phyloP scores from a whole-genome alignment of 2,113 vertebrate genomes.

The Nerophis ophidion region DNA sequence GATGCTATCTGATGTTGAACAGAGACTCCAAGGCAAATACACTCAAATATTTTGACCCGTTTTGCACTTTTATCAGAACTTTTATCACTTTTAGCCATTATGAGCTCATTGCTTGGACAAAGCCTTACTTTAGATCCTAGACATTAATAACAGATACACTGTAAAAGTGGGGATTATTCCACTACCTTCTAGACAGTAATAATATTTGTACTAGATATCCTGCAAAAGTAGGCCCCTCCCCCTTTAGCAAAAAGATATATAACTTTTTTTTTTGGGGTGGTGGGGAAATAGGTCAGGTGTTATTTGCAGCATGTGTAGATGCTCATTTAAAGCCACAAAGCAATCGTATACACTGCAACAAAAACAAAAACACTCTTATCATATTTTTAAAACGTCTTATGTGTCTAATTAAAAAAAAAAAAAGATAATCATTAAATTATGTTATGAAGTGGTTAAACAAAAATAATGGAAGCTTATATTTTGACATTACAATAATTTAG shows the following conservation, averaged over 20 bases:
- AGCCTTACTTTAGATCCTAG: background rate
- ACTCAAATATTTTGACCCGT: slow-evolving; percentile 1
- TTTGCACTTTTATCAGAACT: slow-evolving; percentile 15
- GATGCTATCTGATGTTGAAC: background rate
- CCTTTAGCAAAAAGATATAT: background rate
- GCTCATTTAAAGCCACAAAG: background rate
- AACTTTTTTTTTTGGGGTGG: background rate
- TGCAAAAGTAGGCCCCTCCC: too few relatives aligned
- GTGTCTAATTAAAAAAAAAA: background rate
- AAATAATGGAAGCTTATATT: too few relatives aligned
- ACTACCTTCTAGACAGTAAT: too few relatives aligned
- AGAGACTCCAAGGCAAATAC: slow-evolving; percentile 11
- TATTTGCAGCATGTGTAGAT: background rate
- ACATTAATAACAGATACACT: background rate
- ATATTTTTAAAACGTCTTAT: background rate
- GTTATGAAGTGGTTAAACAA: too few relatives aligned
- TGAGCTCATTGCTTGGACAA: slow-evolving; percentile 39
- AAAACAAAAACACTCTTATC: background rate
- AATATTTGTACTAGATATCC: too few relatives aligned
- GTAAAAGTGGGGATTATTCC: background rate
- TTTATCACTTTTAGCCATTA: slow-evolving; percentile 30
- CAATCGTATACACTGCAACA: background rate
- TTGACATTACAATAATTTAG: too few relatives aligned
- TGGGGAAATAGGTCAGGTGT: background rate
- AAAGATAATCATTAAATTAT: background rate